These are phyloP conservation scores for Archips xylosteana DNA, from an alignment of 2,888 invertebrate species.

Conservation along the genomic window DNA sequence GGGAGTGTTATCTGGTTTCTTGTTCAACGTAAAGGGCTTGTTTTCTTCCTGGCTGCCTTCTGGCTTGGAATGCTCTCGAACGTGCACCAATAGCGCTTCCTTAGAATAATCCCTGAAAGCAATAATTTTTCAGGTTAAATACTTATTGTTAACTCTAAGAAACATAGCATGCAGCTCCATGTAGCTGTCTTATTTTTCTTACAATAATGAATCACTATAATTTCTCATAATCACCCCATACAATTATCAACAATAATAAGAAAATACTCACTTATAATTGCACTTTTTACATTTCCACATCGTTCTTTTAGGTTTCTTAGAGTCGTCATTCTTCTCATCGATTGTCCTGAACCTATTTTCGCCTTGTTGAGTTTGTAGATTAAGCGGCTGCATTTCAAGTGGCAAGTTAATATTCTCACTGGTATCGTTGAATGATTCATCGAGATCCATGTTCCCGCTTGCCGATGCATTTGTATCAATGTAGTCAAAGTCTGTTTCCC, in stretches of 20 bases:
- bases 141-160: not conserved
- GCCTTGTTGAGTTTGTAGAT: constrained; percentile 79
- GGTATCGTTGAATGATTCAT: constrained; percentile 81
- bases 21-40: constrained; percentile 49
- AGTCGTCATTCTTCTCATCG: constrained; percentile 65
- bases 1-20: constrained; percentile 69
- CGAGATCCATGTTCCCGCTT: constrained; percentile 77
- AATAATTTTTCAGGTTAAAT: constrained; percentile 14
- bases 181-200: not conserved
- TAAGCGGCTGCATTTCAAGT: constrained; percentile 87
- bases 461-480: constrained; percentile 68
- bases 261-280: constrained; percentile 90
- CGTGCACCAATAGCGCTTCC: constrained; percentile 79
- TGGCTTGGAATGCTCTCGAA: constrained; percentile 69
- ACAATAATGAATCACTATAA: not conserved
- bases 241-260: not conserved
- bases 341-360: constrained; percentile 62
- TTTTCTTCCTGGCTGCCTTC: constrained; percentile 20
- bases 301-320: constrained; percentile 88
- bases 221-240: too few species aligned
- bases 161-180: too few species aligned
- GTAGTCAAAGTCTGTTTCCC: constrained; percentile 80
- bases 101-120: constrained; percentile 77
- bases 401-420: constrained; percentile 69
- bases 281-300: constrained; percentile 97